phyloP scores from a whole-genome alignment of 1,140 invertebrate species.

The Anthonomus grandis region DNA sequence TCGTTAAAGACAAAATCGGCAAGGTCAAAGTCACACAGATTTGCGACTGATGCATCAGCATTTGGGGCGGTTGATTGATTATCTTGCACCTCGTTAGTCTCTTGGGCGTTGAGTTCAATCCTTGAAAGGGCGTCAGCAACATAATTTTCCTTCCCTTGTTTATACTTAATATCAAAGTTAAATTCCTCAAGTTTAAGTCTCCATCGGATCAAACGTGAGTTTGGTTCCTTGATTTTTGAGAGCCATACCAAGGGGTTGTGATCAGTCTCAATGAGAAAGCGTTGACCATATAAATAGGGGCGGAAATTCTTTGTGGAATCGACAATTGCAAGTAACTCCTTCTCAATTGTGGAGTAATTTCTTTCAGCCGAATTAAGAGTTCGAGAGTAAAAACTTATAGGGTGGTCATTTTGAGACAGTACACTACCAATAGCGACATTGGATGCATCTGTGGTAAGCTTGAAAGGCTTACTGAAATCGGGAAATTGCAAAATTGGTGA shows the following conservation, averaged over 20 bases:
- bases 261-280: conserved; percentile 30
- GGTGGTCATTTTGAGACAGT: conserved; percentile 42
- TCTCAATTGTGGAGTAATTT: conserved; percentile 40
- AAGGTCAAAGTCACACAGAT: conserved; percentile 2
- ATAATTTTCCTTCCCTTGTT: conserved; percentile 15
- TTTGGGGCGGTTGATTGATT: conserved; percentile 30
- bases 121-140: conserved; percentile 15
- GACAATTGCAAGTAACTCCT: conserved; percentile 37
- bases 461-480: conserved; percentile 45
- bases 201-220: conserved; percentile 50
- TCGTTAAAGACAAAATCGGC: not conserved
- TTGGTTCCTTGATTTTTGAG: conserved; percentile 47
- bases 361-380: conserved; percentile 37
- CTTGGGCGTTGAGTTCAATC: too few relatives aligned
- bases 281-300: conserved; percentile 33
- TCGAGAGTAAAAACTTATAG: conserved; percentile 42
- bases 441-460: conserved; percentile 46
- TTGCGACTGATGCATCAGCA: not conserved
- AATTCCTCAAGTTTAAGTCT: conserved; percentile 44
- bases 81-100: not conserved
- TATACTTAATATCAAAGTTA: conserved; percentile 46
- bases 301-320: conserved; percentile 32
- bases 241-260: conserved; percentile 40
- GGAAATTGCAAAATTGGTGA: conserved; percentile 38
- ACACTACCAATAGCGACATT: conserved; percentile 44